Conservation (phyloP, 1,140 invertebrate species). For the Heterodera carotae region DNA sequence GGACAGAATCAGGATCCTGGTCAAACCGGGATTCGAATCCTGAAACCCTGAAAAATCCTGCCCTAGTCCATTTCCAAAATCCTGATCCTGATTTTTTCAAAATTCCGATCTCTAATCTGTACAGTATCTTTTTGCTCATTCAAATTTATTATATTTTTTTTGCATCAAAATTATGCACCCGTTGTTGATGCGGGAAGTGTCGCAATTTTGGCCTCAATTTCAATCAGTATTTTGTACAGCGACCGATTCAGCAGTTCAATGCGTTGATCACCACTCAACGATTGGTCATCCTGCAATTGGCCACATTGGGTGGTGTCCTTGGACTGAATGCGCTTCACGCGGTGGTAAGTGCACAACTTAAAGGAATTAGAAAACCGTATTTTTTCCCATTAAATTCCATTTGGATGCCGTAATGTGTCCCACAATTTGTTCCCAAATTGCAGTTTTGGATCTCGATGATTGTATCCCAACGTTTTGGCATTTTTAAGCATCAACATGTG, state of each 20-base stretch:
- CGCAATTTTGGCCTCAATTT: conserved; percentile 47
- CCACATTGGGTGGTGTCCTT: conserved; percentile 47
- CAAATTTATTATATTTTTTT: background rate
- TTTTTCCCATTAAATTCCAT: background rate
- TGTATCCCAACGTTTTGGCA: no score
- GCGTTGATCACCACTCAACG: conserved; percentile 46
- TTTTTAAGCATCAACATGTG: background rate
- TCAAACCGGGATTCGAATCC: no score
- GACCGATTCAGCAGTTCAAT: conserved; percentile 49
- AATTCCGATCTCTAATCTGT: background rate
- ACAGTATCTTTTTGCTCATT: background rate
- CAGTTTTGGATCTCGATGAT: no score
- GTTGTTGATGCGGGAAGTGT: conserved; percentile 30
- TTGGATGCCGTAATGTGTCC: no score
- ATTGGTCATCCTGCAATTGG: conserved; percentile 26
- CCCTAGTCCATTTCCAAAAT: no score
- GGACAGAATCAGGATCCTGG: no score
- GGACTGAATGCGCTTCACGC: conserved; percentile 44
- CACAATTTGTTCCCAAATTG: no score
- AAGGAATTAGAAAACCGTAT: conserved; percentile 7
- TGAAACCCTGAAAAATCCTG: no score
- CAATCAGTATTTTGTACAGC: conserved; percentile 51
- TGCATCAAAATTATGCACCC: conserved; percentile 13
- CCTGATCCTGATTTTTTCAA: no score
- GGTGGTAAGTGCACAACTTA: conserved; percentile 49